Evolutionary conservation across 2,113 vertebrate genomes (phyloP), one percentile per base, ranked within the genome.

Genomic region (Naja naja): DNA sequence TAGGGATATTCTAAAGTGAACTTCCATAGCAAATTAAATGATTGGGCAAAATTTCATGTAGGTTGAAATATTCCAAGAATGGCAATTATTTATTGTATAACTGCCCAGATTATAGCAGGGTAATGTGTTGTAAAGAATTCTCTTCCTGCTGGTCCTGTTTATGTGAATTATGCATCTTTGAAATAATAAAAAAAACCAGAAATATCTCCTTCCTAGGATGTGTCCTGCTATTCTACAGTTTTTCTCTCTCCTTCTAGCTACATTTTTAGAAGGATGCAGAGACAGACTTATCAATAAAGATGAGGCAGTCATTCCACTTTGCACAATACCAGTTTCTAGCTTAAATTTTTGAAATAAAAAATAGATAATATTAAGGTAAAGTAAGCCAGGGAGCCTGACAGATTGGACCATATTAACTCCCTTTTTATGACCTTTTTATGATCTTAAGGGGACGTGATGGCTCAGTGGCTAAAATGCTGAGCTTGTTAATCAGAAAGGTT

Each of bases 61-160:
- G 9, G 4, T 20, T 43, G 92, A 9, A 47, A 5, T 92, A 3
- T 91, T 94, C 60, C 56, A 92, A 92, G 93, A 4, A 5, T 91
- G n/a, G 91, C 89, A 92, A 22, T 88, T 92, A 89, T 93, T 92
- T 91, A 88, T 91, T 85, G 39, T 92, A 47, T 52, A 81, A 92
- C 22, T 86, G 49, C 55, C 7, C 54, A 87, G 94, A 93, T 81
- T n/a, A 12, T 92, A 20, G 14, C 91, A 93, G 3, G 23, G 39
- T 64, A 39, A n/a, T 92, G 22, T 88, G 43, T 27, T 54, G 30
- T n/a, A 30, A 89, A 45, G 9, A 54, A 69, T 69, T 69, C 3
- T 69, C 45, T 74, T 25, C 60, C 91, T 81, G 52, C 27, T 89
- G 52, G 30, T 81, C 16, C 27, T 85, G 39, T 9, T 89, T 92